Conservation (phyloP, 2,797 vertebrate genomes). For the Eptatretus atami region DNA sequence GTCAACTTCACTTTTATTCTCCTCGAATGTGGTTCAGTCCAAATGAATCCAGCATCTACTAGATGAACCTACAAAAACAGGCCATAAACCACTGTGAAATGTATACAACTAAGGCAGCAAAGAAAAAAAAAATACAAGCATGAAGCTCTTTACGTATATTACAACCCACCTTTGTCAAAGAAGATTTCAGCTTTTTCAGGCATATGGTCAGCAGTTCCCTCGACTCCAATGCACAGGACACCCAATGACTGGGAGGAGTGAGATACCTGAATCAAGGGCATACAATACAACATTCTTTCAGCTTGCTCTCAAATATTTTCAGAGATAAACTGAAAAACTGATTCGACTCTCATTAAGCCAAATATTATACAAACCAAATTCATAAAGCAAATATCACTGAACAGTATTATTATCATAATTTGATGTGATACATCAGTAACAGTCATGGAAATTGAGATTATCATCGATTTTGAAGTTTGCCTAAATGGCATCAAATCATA, state of each 20-base stretch:
- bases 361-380: too few species aligned
- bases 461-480: too few species aligned
- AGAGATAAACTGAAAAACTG: too few species aligned
- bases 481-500: too few species aligned
- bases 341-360: too few species aligned
- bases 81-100: background rate
- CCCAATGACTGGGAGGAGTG: slow-evolving; percentile 57
- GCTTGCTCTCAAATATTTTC: too few species aligned
- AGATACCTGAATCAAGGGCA: slow-evolving; percentile 27
- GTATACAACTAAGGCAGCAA: background rate
- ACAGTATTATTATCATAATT: too few species aligned
- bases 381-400: too few species aligned
- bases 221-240: slow-evolving; percentile 65
- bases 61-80: slow-evolving; percentile 32
- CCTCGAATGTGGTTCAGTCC: slow-evolving; percentile 96
- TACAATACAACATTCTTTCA: too few species aligned
- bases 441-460: too few species aligned
- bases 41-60: slow-evolving; percentile 75
- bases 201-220: slow-evolving; percentile 65
- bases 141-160: slow-evolving; percentile 1
- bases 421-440: too few species aligned
- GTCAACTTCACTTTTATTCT: slow-evolving; percentile 83
- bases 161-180: slow-evolving; percentile 40
- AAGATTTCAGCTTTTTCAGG: slow-evolving; percentile 64
- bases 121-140: slow-evolving; percentile 5